phyloP scores from a whole-genome alignment of 2,888 invertebrate genomes.

The Cephus pulcher region DNA sequence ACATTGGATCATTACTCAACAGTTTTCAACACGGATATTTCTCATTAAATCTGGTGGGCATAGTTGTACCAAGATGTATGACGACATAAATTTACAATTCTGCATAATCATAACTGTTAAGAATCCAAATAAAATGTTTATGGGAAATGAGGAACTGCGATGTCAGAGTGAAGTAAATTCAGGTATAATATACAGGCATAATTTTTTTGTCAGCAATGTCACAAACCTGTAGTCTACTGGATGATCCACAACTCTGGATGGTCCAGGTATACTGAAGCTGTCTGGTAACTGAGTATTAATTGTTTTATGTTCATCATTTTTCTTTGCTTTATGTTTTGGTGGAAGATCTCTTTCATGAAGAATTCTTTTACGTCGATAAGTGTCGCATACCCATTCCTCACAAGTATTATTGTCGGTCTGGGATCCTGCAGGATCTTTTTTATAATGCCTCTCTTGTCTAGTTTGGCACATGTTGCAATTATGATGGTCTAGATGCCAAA shows the following conservation, averaged over 20 bases:
- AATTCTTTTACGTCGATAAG: slow-evolving; percentile 42
- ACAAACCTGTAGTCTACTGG: slow-evolving; percentile 54
- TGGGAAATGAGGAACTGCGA: not conserved
- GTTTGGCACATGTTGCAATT: slow-evolving; percentile 50
- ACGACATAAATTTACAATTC: not conserved
- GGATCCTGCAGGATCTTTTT: slow-evolving; percentile 27
- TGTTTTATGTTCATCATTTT: slow-evolving; percentile 37
- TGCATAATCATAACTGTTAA: not conserved
- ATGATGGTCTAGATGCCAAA: slow-evolving; percentile 39
- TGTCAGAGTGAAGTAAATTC: not conserved
- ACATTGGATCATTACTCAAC: slow-evolving; percentile 11
- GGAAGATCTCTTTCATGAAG: slow-evolving; percentile 39
- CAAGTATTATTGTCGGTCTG: slow-evolving; percentile 14
- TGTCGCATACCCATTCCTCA: slow-evolving; percentile 35
- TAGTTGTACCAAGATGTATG: not conserved
- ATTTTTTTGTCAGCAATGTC: not conserved
- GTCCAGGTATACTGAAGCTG: slow-evolving; percentile 53
- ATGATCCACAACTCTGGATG: slow-evolving; percentile 55
- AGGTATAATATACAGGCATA: not conserved
- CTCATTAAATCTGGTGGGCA: not conserved
- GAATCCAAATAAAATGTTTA: not conserved
- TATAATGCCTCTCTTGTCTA: slow-evolving; percentile 38
- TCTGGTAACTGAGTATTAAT: slow-evolving; percentile 40
- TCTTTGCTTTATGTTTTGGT: slow-evolving; percentile 41
- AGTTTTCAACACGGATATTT: not conserved